Evolutionary conservation across 2,888 invertebrate genomes (phyloP), one percentile per base, ranked within the genome.

Genomic region (Lasioglossum oenotherae): DNA sequence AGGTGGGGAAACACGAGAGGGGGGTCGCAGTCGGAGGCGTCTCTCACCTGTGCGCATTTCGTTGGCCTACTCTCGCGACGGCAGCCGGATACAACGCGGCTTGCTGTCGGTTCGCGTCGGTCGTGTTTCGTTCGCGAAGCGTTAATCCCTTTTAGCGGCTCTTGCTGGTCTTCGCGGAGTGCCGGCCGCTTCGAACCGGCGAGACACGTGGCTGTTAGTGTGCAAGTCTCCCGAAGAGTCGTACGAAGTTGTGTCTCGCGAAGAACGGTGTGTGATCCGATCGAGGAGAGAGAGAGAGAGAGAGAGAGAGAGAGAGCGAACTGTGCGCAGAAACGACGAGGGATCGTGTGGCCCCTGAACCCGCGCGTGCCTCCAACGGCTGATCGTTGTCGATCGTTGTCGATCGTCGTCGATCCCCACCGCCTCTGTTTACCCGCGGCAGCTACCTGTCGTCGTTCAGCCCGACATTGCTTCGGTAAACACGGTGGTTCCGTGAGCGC

Each of bases 41-140:
- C 90, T 92, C 92, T 93, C 93, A 93, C 93, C 93, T 93, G 93
- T 90, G 89, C 90, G 91, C 91, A 91, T 92, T 92, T 92, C 90
- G 91, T 92, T 91, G 90, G 92, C 93, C 93, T 92, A 92, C 93
- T 93, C 89, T 87, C 87, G 83, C 84, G 85, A 86, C 83, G 80
- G 84, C 88, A 84, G 85, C 87, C 88, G 87, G 90, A 88, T 91
- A 88, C 89, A 81, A 87, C 88, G 90, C 88, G 88, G 71, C 53
- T 41, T 19, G 71, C 78, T 73, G 80, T 73, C 81, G 79, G 27
- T 64, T 38, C 64, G 82, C 35, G 67, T 78, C 57, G 85, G 67
- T 86, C 6, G 16, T 31, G 74, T 73, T 64, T 46, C 49, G 53
- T 72, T 67, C 44, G 71, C 64, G 41, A 53, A 19, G 35, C 60